Evolutionary conservation across 2,113 vertebrate species (phyloP), one percentile per base, ranked within the genome.

Genomic region (Cnemophilus loriae): DNA sequence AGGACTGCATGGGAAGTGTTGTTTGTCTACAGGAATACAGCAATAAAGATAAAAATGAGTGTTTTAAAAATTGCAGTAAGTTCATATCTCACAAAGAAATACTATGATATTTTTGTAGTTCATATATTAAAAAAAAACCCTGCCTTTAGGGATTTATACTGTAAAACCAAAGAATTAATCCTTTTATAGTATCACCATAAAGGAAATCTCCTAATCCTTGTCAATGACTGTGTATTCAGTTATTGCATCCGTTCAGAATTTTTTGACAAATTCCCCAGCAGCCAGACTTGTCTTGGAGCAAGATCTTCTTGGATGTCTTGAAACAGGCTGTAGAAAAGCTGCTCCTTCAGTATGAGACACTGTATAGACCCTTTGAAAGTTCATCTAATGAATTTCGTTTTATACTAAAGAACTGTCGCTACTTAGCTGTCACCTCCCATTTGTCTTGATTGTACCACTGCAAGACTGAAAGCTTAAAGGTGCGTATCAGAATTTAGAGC

Each of bases 121-220:
- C n/a, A 65, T 92, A 35, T 82, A 71, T 60, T 87, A 10, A 68
- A 88, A 80, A 84, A 77, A n/a, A 44, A 47, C 8, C 44, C 35
- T 95, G 28, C 44, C 79, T 68, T 71, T 75, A 70, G 76, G 64
- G 59, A 46, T 89, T 93, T 92, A n/a, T 15, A 52, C 24, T 78
- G 56, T 93, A 88, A 95, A 91, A 83, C 52, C 82, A 84, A 90
- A 70, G 52, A 94, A 68, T 46, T 87, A 96, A 87, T 96, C 86
- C 76, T 89, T 95, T 96, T 95, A 82, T 52, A 82, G 60, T 57
- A 84, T 44, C 64, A 55, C 53, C 35, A 22, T 87, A 78, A 92
- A 92, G 37, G 41, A 94, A 84, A 53, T 37, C 69, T 89, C 76
- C 79, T 92, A 95, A 82, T 93, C 73, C 88, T 81, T 88, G 60